A percentile compares a stretch with the other conserved stretches of the same genome.
Conservation (phyloP, 35 echinoderm and acorn worm species). For the Acanthaster planci region DNA sequence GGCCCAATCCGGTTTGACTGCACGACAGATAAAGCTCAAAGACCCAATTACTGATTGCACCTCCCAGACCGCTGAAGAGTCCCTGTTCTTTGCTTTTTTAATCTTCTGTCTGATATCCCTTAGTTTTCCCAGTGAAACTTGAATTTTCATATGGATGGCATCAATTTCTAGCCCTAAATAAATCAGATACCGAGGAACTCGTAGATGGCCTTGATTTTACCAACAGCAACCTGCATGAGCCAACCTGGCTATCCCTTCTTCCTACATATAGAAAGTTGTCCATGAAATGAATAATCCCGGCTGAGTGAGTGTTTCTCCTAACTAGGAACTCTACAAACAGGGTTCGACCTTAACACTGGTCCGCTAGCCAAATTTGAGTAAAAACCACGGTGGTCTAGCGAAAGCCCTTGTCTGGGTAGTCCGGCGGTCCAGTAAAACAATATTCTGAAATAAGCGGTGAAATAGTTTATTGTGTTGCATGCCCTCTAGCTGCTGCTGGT, state of each 20-base stretch:
- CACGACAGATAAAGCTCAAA: conserved; percentile 34
- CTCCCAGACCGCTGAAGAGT: not conserved
- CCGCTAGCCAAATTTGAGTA: not conserved
- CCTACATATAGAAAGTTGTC: conserved; percentile 42
- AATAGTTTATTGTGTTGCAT: too few species aligned
- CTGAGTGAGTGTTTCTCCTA: not conserved
- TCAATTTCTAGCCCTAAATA: conserved; percentile 48
- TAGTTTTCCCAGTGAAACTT: conserved; percentile 17
- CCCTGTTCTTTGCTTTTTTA: not conserved
- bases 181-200: conserved; percentile 23
- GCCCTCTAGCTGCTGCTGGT: too few species aligned
- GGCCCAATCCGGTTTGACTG: conserved; percentile 12
- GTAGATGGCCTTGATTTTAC: conserved; percentile 3
- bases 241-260: too few species aligned
- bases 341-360: too few species aligned
- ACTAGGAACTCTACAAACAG: not conserved
- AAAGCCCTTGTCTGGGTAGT: not conserved
- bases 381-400: not conserved
- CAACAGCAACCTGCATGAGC: not conserved
- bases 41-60: conserved; percentile 42
- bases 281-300: conserved; percentile 20
- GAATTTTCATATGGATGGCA: not conserved
- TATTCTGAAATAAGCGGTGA: too few species aligned
- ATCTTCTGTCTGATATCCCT: not conserved
- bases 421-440: too few species aligned